These are phyloP conservation scores for Hycleus phaleratus DNA, from an alignment of 1,140 invertebrate genomes.

Conservation along the genomic window DNA sequence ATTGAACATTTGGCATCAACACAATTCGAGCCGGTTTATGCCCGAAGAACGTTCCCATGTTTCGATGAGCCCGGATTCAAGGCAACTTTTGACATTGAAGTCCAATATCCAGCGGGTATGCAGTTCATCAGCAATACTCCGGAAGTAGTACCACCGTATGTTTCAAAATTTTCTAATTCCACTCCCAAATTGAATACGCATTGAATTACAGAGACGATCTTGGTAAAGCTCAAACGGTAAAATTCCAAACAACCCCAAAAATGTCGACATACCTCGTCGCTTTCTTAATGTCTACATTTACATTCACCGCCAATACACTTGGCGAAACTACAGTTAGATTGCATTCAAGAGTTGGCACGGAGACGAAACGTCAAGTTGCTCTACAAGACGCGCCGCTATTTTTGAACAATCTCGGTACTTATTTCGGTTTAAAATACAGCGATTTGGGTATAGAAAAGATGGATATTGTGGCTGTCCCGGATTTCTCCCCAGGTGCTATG, in stretches of 20 bases:
- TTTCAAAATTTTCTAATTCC: too few species aligned
- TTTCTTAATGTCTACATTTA: slow-evolving; percentile 45
- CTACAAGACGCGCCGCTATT: background rate
- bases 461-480: slow-evolving; percentile 60
- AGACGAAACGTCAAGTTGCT: background rate
- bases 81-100: slow-evolving; percentile 58
- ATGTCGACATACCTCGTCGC: slow-evolving; percentile 74
- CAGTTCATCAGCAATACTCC: background rate
- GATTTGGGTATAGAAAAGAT: slow-evolving; percentile 52
- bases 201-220: too few species aligned
- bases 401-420: background rate
- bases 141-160: too few species aligned
- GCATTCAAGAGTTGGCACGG: background rate
- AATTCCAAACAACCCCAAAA: slow-evolving; percentile 46
- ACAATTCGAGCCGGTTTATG: slow-evolving; percentile 70
- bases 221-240: slow-evolving; percentile 22
- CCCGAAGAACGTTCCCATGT: slow-evolving; percentile 73
- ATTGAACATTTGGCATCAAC: slow-evolving; percentile 54
- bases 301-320: background rate
- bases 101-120: slow-evolving; percentile 42
- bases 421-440: slow-evolving; percentile 20
- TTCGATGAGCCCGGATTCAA: slow-evolving; percentile 81
- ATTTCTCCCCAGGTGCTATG: slow-evolving; percentile 78
- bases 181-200: too few species aligned
- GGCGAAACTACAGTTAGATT: background rate